phyloP scores from a whole-genome alignment of 2,797 vertebrate species.

The Sebastes hubbsi region DNA sequence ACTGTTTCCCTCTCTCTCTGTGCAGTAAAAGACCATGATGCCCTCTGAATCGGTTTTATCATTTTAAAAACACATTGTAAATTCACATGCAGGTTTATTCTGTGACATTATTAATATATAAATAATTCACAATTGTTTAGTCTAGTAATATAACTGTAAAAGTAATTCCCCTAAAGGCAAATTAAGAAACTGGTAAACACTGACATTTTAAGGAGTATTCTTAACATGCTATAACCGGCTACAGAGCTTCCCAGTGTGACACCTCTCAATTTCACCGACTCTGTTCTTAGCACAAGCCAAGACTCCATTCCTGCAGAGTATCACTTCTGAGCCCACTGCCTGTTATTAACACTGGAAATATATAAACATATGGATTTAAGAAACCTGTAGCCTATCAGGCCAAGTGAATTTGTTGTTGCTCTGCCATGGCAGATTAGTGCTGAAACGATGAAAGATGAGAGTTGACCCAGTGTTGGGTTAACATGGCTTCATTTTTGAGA shows the following conservation, averaged over 20 bases:
- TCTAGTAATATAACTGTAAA: neutral
- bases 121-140: neutral
- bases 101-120: neutral
- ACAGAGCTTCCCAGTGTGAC: conserved; percentile 4
- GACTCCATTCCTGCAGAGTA: conserved; percentile 6
- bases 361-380: neutral
- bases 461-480: conserved; percentile 29
- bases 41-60: conserved; percentile 19
- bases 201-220: conserved; percentile 30
- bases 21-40: conserved; percentile 20
- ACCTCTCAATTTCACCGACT: conserved; percentile 30
- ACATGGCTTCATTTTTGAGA: conserved; percentile 40
- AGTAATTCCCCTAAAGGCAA: neutral
- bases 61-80: neutral
- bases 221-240: conserved; percentile 20
- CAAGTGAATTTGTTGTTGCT: neutral
- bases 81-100: neutral
- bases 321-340: neutral
- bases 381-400: neutral
- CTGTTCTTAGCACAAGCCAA: conserved; percentile 29
- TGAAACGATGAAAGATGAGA: conserved; percentile 14
- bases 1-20: conserved; percentile 15
- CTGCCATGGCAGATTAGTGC: neutral
- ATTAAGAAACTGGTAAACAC: conserved; percentile 4
- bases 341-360: neutral